Percentiles rank a stretch among this genome's conserved stretches.
phyloP scores from a whole-genome alignment of 2,113 vertebrate genomes.

The Numenius arquata region DNA sequence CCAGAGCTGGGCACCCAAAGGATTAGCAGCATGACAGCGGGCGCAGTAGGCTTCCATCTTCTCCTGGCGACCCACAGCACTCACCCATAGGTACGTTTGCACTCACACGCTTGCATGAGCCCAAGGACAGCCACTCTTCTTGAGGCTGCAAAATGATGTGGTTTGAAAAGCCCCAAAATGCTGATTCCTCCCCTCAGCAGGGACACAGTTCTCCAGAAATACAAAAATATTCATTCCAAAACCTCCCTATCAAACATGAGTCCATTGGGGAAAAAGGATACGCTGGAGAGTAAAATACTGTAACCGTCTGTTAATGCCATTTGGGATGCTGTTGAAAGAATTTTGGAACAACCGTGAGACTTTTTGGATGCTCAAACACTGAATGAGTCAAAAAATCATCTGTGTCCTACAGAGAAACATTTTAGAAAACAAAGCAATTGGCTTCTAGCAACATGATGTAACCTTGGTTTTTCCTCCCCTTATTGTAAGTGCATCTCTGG shows the following conservation, averaged over 20 bases:
- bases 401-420: slow-evolving; percentile 47
- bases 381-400: slow-evolving; percentile 67
- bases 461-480: slow-evolving; percentile 61
- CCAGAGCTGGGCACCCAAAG: background rate
- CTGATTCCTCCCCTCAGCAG: background rate
- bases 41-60: background rate
- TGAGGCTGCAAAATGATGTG: background rate
- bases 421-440: slow-evolving; percentile 64
- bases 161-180: background rate
- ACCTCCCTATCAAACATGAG: background rate
- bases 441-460: slow-evolving; percentile 63
- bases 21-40: background rate
- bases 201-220: slow-evolving; percentile 9
- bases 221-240: background rate
- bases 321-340: slow-evolving; percentile 63
- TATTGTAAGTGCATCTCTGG: slow-evolving; percentile 56
- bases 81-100: background rate
- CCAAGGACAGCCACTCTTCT: background rate
- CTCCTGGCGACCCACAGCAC: fast-evolving
- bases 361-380: slow-evolving; percentile 42
- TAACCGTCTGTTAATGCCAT: slow-evolving; percentile 54
- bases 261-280: background rate
- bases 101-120: background rate
- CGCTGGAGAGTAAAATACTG: slow-evolving; percentile 36
- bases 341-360: slow-evolving; percentile 51